Evolutionary conservation across 1,140 invertebrate species (phyloP).

Genomic region (Lordiphosa clarofinis): DNA sequence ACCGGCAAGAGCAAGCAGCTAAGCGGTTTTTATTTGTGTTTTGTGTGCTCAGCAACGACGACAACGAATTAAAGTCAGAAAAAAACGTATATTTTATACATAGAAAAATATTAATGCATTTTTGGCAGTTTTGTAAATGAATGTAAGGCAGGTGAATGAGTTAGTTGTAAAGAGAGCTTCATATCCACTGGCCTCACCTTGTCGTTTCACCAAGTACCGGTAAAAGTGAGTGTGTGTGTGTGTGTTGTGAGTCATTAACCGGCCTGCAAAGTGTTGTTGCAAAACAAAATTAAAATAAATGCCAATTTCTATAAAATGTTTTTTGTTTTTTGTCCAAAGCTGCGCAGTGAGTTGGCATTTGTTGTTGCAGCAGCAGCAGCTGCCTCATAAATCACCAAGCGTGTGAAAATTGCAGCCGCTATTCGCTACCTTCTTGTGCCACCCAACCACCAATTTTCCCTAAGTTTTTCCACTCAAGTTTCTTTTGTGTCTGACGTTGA

Average conservation of each 20-base stretch:
- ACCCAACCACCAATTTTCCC: slow-evolving; percentile 64
- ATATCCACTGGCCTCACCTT: too few relatives aligned
- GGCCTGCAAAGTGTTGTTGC: slow-evolving; percentile 37
- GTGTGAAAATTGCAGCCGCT: slow-evolving; percentile 68
- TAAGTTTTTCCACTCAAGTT: slow-evolving; percentile 53
- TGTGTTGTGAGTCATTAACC: slow-evolving; percentile 66
- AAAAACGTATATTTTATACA: not conserved
- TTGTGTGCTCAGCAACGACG: slow-evolving; percentile 31
- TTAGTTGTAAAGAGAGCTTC: too few relatives aligned
- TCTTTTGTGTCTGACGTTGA: slow-evolving; percentile 49
- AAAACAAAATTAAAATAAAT: slow-evolving; percentile 3
- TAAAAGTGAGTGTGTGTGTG: slow-evolving; percentile 17
- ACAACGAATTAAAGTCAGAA: slow-evolving; percentile 3
- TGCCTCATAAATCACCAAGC: slow-evolving; percentile 29
- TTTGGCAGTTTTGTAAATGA: too few relatives aligned
- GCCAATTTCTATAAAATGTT: too few relatives aligned
- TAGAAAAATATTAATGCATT: too few relatives aligned
- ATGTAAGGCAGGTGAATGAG: too few relatives aligned
- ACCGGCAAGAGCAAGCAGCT: slow-evolving; percentile 36
- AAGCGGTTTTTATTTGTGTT: slow-evolving; percentile 28
- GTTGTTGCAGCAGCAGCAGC: slow-evolving; percentile 17
- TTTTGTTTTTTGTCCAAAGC: too few relatives aligned
- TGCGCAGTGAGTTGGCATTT: slow-evolving; percentile 12
- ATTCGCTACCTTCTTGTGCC: not conserved
- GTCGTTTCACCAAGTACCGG: not conserved